These are phyloP conservation scores for Drosophila meridionalis DNA, from an alignment of 2,888 invertebrate genomes.

Conservation along the genomic window DNA sequence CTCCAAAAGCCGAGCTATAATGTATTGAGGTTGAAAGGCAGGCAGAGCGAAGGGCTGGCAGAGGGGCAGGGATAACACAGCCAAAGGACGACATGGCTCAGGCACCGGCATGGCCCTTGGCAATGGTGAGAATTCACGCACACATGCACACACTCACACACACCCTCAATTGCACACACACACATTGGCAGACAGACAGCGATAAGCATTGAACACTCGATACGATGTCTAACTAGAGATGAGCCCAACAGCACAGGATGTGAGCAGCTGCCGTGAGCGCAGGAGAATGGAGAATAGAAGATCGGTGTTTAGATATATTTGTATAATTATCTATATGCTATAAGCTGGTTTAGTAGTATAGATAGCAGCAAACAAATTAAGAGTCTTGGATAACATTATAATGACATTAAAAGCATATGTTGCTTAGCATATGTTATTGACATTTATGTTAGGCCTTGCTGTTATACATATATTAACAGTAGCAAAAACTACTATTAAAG, in stretches of 20 bases:
- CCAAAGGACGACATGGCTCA: constrained; percentile 26
- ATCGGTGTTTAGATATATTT: not conserved
- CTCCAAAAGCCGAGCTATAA: constrained; percentile 29
- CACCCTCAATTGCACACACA: not conserved
- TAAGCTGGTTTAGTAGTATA: not conserved
- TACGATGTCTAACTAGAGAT: constrained; percentile 19
- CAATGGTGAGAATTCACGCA: constrained; percentile 50
- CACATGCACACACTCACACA: constrained; percentile 19
- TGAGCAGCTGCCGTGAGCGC: not conserved
- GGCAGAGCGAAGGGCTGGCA: constrained; percentile 29
- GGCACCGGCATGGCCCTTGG: constrained; percentile 15
- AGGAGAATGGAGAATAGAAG: not conserved
- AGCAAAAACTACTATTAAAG: too few relatives aligned
- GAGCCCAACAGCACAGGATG: not conserved
- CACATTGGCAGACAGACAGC: constrained; percentile 6
- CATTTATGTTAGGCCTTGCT: not conserved
- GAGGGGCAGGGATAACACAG: constrained; percentile 23
- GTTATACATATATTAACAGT: too few relatives aligned
- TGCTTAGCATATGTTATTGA: not conserved
- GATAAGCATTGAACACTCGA: constrained; percentile 12
- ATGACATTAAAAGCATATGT: not conserved
- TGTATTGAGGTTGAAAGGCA: constrained; percentile 49
- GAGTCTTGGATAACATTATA: not conserved
- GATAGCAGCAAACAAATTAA: not conserved
- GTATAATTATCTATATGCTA: not conserved